phyloP scores from a whole-genome alignment of 2,113 vertebrate species.

The Gila orcuttii region DNA sequence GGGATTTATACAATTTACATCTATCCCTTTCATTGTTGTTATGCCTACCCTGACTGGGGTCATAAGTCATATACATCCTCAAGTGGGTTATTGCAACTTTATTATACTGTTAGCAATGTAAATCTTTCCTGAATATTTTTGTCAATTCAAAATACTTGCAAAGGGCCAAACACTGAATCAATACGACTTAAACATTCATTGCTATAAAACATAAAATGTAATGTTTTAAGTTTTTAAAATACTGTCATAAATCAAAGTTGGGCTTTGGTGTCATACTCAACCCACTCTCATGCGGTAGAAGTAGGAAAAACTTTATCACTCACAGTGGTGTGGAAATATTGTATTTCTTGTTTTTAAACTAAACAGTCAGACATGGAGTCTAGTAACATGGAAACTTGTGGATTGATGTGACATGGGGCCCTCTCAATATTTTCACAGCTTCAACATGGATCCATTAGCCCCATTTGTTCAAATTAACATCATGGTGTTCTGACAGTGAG shows the following conservation, averaged over 20 bases:
- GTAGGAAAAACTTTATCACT: not conserved
- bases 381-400: not conserved
- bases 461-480: slow-evolving; percentile 10
- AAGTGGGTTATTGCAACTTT: not conserved
- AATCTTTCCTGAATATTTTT: not conserved
- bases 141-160: not conserved
- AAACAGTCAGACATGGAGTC: slow-evolving; percentile 6
- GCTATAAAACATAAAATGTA: not conserved
- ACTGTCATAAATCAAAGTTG: not conserved
- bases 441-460: slow-evolving; percentile 1
- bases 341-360: slow-evolving; percentile 22
- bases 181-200: not conserved
- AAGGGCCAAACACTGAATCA: not conserved
- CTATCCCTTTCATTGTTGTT: not conserved
- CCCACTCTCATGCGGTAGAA: not conserved
- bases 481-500: not conserved
- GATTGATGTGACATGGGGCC: not conserved
- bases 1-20: not conserved
- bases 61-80: too few species aligned
- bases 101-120: not conserved
- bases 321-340: not conserved
- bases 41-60: not conserved
- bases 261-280: not conserved
- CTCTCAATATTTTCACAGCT: slow-evolving; percentile 17
- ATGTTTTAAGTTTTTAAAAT: not conserved